phyloP scores from a whole-genome alignment of 2,797 vertebrate genomes.

The Tapirus indicus region DNA sequence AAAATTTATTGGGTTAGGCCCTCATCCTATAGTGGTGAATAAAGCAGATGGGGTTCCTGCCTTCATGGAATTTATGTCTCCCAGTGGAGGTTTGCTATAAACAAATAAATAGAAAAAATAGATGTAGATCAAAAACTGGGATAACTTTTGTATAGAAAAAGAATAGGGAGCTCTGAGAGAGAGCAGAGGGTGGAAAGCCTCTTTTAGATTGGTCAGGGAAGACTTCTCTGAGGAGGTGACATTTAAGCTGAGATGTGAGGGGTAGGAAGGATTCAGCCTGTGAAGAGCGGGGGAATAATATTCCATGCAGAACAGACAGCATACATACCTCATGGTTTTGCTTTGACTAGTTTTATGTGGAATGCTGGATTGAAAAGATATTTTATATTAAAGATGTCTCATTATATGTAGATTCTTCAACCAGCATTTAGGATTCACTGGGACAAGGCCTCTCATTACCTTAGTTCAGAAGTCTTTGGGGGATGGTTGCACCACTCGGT shows the following conservation, averaged over 20 bases:
- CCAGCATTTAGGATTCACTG: background rate
- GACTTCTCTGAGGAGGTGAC: background rate
- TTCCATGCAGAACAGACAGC: background rate
- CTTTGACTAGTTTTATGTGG: background rate
- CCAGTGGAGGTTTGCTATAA: background rate
- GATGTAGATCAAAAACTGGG: background rate
- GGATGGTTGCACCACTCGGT: no score
- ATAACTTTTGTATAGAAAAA: background rate
- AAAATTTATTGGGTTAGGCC: background rate
- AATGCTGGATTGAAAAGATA: background rate
- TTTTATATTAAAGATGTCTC: background rate
- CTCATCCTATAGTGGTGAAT: background rate
- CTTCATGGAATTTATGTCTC: background rate
- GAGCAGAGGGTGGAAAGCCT: background rate
- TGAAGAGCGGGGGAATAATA: no score
- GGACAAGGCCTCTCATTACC: background rate
- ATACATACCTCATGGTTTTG: accelerated
- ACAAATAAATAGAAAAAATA: background rate
- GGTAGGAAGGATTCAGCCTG: background rate
- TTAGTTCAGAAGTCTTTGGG: background rate
- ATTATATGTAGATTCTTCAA: background rate
- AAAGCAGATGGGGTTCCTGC: background rate
- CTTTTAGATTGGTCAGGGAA: background rate
- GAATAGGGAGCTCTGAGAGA: background rate
- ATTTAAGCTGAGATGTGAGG: background rate